Evolutionary conservation across 2,888 invertebrate species (phyloP), one percentile per base, ranked within the genome.

Genomic region (Philopedon plagiatum): DNA sequence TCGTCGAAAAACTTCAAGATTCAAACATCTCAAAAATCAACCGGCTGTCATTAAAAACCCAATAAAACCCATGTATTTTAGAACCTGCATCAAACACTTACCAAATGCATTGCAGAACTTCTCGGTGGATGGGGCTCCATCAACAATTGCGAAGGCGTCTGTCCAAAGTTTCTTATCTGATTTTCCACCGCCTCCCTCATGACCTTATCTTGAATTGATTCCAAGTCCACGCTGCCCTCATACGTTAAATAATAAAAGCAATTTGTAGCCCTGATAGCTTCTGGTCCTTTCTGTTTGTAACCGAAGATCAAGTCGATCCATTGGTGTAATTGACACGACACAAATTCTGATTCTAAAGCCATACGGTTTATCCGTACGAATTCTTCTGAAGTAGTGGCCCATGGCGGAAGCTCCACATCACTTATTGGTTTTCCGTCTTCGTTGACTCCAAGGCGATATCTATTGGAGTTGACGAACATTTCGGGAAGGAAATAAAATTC

Each of bases 301-400:
- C 99, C 99, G 85, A 99, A 99, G 82, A 99, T 97, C 77, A 99
- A 90, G 86, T 99, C 99, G 80, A 99, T 99, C 99, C 99, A 99
- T 86, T 99, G 99, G 84, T 99, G 99, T 77, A 99, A 90, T 87
- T 99, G 99, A 84, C 99, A 99, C 73, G 98, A 98, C 15, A 99
- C 99, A 84, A 99, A 97, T 87, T 99, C 99, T 0, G 98, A 99
- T 86, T 99, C 99, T 64, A 99, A 88, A 1, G 99, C 99, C 98
- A 99, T 98, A 82, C 99, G 90, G 88, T 99, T 98, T 81, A 99
- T 95, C 76, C 98, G 88, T 71, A 99, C 94, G 85, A 99, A 99
- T 87, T 99, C 98, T 87, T 99, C 98, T 0, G 99, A 97, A 0
- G 94, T 93, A 57, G 94, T 93, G 0, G 99, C 98, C 99, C 99